Evolutionary conservation across 2,113 vertebrate species (phyloP).

Genomic region (Mustela nigripes): DNA sequence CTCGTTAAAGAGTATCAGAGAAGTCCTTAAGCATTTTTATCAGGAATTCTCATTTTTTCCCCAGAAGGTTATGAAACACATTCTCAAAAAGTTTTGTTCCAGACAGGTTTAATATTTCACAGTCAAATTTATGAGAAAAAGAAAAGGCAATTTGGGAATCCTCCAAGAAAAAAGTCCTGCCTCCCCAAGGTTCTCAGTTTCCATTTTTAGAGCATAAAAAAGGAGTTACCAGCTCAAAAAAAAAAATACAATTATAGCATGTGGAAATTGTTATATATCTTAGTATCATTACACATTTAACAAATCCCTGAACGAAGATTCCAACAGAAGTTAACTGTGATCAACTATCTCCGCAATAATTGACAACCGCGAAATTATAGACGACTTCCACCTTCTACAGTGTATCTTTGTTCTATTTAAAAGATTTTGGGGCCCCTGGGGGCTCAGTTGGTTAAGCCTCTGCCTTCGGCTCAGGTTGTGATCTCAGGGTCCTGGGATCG

Average conservation of each 20-base stretch:
- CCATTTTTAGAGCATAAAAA: background rate
- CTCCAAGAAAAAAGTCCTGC: background rate
- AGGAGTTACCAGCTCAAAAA: background rate
- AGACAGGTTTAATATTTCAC: conserved; percentile 60
- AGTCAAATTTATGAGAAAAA: conserved; percentile 41
- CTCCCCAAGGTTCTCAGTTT: background rate
- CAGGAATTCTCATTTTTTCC: conserved; percentile 45
- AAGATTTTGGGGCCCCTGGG: background rate
- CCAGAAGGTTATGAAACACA: conserved; percentile 55
- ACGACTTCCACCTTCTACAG: conserved; percentile 25
- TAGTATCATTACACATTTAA: background rate
- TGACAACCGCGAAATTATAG: background rate
- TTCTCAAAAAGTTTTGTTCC: conserved; percentile 23
- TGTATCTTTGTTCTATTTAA: conserved; percentile 1
- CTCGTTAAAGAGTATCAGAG: conserved; percentile 3
- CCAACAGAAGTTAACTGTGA: background rate
- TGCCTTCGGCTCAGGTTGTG: no score
- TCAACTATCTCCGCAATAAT: conserved; percentile 18
- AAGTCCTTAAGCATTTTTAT: conserved; percentile 16
- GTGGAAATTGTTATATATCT: background rate
- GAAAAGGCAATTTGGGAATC: conserved; percentile 48
- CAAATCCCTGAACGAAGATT: conserved; percentile 34
- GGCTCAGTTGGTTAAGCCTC: no score
- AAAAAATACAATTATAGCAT: background rate
- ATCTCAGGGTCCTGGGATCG: no score